Base-by-base conservation (phyloP, 1,140 invertebrate species). In the Aphelinus atriplicis region DNA sequence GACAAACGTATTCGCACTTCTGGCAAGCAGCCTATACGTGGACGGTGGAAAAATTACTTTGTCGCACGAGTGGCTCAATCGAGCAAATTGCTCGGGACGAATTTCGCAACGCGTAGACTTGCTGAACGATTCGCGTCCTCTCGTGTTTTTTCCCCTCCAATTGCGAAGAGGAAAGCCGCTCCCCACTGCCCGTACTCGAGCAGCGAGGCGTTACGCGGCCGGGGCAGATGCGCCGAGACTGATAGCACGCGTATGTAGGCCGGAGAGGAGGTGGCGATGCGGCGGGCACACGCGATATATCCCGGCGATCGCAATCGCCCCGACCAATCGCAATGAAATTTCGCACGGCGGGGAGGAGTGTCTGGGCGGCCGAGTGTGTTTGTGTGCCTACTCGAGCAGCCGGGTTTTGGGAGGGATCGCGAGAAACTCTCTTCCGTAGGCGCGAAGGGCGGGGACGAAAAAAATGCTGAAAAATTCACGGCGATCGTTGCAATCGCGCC, bases 221-320 rank as follows among this genome's bases (percentile, higher is more conserved):
- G 5, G 10, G 56, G 6, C 42, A 71, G 70, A 71, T 71, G 53
- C 61, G 70, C 42, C 50, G 61, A 60, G 51, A 64, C 43, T 42
- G 70, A 71, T 71, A 71, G 61, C 56, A 10, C 43, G 26, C 50
- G 46, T 48, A 57, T 26, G 26, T 26, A 63, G 50, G 60, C 57
- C 70, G 55, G 3, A 60, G 60, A 50, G 9, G 50, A 42, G 50
- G 48, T 51, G 64, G 64, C 50, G 64, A 71, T 46, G 46, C 46
- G 9, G 9, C 70, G 48, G 9, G 9, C 70, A 64, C 70, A 71
- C 70, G 70, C 70, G 70, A 71, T 71, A 26, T 26, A 26, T 26
- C 26, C 26, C 26, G 26, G 45, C 51, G 70, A 71, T 71, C 58
- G 61, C 70, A 64, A 71, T 71, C 70, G 53, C 26, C 26, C 26